Conservation (phyloP, 2,113 vertebrate species). For the Thryonomys swinderianus region DNA sequence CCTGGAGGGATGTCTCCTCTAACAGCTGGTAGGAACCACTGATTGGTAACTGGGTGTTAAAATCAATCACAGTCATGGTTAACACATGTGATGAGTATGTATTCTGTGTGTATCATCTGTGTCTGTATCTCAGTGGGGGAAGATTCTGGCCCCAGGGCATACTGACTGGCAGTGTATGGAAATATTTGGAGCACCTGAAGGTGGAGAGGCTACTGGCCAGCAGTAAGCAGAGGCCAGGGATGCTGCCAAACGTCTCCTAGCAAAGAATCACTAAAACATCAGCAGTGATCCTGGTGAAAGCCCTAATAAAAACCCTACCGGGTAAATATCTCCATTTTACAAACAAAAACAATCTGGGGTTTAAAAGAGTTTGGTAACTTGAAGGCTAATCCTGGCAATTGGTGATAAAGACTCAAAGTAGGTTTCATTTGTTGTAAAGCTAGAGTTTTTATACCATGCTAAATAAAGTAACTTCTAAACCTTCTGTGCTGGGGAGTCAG, state of each 20-base stretch:
- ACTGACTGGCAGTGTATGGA: neutral
- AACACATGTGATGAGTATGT: neutral
- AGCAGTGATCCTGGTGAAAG: neutral
- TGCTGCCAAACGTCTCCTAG: neutral
- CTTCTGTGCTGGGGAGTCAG: neutral
- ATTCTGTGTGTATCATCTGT: neutral
- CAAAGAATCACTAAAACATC: neutral
- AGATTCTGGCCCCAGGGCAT: neutral
- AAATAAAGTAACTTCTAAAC: neutral
- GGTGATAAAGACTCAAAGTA: neutral
- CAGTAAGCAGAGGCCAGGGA: neutral
- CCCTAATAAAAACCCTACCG: neutral
- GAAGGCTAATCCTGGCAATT: neutral
- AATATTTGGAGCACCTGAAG: neutral
- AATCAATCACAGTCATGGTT: slow-evolving; percentile 31
- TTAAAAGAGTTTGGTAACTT: neutral
- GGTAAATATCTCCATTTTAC: neutral
- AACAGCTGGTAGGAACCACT: slow-evolving; percentile 99
- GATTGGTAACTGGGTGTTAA: slow-evolving; percentile 91
- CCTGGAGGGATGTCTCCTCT: slow-evolving; percentile 98
- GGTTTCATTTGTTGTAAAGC: neutral
- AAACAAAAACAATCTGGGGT: neutral
- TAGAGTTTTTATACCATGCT: neutral
- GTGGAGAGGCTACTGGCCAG: neutral
- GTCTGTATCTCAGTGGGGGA: neutral